A percentile compares a stretch with the other conserved stretches of the same genome.
Conservation (phyloP, 2,888 invertebrate species). For the Cephus pulcher region DNA sequence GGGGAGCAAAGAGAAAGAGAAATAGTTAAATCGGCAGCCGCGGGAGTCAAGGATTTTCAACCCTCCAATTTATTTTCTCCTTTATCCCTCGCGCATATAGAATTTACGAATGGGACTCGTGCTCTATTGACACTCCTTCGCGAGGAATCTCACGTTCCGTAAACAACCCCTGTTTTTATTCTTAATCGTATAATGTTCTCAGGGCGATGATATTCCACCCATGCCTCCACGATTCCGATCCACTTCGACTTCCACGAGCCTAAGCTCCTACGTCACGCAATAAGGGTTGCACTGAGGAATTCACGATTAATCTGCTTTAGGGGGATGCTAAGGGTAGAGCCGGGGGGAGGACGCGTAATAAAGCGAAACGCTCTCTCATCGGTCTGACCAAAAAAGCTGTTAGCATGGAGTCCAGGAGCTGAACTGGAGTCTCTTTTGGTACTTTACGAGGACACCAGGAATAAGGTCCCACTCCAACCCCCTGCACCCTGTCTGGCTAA, state of each 20-base stretch:
- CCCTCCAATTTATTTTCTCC: background rate
- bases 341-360: background rate
- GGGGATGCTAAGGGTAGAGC: background rate
- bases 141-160: background rate
- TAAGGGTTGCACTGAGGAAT: background rate
- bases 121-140: background rate
- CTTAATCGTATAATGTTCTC: background rate
- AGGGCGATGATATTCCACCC: background rate
- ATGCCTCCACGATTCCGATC: background rate
- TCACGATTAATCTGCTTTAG: background rate
- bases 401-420: background rate
- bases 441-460: constrained; percentile 9
- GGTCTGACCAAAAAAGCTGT: constrained; percentile 1
- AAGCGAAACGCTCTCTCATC: background rate
- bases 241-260: background rate
- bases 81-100: background rate
- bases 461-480: background rate
- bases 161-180: background rate
- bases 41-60: background rate
- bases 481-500: constrained; percentile 10
- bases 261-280: background rate
- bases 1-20: background rate
- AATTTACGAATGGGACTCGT: background rate
- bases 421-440: constrained; percentile 3
- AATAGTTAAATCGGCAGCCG: background rate